A percentile compares a stretch with the other conserved stretches of the same genome.
These are phyloP conservation scores for Sula dactylatra DNA, from an alignment of 2,113 vertebrate species.

Conservation along the genomic window DNA sequence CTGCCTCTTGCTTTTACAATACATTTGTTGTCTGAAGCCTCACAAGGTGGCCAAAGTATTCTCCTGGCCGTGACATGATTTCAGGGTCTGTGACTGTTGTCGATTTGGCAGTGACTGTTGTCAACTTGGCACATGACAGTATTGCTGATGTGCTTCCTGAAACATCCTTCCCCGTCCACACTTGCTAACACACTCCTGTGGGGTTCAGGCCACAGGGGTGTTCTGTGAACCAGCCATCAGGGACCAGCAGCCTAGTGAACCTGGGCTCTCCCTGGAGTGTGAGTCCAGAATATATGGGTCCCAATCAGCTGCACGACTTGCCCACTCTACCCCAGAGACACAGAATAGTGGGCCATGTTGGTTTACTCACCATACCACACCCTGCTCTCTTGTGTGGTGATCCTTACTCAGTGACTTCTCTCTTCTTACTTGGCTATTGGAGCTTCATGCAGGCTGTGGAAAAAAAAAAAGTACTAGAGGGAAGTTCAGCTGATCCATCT, in stretches of 20 bases:
- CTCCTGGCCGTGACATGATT: not conserved
- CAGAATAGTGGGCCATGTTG: not conserved
- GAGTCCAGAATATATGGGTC: not conserved
- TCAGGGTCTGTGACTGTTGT: not conserved
- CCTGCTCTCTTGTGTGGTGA: not conserved
- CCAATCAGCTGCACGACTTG: not conserved
- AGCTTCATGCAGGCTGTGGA: not conserved
- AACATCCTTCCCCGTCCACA: not conserved
- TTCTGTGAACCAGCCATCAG: not conserved
- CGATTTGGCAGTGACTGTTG: not conserved
- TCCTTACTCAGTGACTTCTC: not conserved
- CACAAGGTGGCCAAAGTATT: not conserved
- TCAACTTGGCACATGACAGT: not conserved
- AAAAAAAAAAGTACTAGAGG: not conserved
- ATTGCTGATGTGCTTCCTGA: not conserved
- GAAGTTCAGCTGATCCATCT: not conserved
- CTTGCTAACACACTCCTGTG: not conserved
- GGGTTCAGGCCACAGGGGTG: not conserved
- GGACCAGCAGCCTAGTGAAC: not conserved
- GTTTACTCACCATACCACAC: not conserved
- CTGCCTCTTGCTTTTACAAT: not conserved
- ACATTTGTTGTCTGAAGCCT: not conserved
- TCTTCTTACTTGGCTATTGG: not conserved
- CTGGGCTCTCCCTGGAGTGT: not conserved
- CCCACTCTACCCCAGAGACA: not conserved